Evolutionary conservation across 2,113 vertebrate genomes (phyloP).

Genomic region (Oncorhynchus keta): DNA sequence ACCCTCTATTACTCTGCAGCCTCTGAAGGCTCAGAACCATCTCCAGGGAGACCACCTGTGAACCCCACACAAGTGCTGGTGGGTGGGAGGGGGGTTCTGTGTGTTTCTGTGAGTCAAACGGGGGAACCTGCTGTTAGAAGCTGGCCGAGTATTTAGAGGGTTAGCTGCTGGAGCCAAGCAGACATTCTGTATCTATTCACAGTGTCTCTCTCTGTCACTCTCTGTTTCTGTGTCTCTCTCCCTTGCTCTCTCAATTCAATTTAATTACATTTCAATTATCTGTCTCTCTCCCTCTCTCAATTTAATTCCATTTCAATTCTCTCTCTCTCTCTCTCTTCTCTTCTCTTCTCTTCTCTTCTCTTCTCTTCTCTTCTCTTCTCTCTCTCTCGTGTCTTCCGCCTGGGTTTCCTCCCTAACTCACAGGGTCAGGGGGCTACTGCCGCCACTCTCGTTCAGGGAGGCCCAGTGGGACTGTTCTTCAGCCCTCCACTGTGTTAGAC

Average conservation of each 20-base stretch:
- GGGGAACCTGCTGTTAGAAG: background rate
- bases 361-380: no score
- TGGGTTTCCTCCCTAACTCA: slow-evolving; percentile 55
- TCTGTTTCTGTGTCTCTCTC: slow-evolving; percentile 24
- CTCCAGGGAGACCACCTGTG: slow-evolving; percentile 8
- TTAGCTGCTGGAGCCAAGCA: background rate
- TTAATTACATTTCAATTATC: no score
- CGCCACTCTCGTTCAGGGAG: slow-evolving; percentile 50
- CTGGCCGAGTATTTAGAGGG: background rate
- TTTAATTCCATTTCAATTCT: background rate
- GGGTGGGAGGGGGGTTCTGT: background rate
- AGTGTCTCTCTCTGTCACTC: slow-evolving; percentile 26
- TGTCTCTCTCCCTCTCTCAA: background rate
- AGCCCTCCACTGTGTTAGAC: slow-evolving; percentile 43
- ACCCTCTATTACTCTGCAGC: background rate
- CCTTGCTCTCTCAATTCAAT: slow-evolving; percentile 28
- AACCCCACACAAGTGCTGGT: slow-evolving; percentile 5
- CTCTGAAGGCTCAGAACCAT: background rate
- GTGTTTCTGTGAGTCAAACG: background rate
- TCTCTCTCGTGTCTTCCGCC: background rate
- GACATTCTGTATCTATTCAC: slow-evolving; percentile 31
- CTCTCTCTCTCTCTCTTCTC: slow-evolving; percentile 23
- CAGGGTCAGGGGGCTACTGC: slow-evolving; percentile 47
- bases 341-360: no score
- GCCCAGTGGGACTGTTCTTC: slow-evolving; percentile 46